Base-by-base conservation (phyloP, 2,797 vertebrate genomes). In the Periparus ater region DNA sequence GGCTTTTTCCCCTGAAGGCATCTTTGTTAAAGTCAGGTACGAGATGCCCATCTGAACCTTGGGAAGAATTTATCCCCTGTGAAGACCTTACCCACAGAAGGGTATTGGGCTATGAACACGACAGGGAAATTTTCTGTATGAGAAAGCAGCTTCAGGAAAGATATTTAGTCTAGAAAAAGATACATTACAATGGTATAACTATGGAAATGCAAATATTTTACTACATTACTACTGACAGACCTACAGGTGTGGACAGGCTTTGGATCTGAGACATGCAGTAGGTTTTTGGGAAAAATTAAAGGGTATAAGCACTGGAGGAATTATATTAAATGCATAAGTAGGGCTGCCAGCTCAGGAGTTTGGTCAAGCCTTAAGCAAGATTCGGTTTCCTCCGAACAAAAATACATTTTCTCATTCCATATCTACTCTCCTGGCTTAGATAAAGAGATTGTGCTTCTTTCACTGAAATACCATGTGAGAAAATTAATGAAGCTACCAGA, bases 401-500 rank as follows among this genome's bases (percentile, higher is more conserved):
- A 91, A 18, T 15, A 10, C 3, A 13, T 58, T 44, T 85, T 85
- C 62, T 75, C 42, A 40, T 22, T 77, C 45, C 3, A 1, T 51
- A 48, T 70, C 23, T 77, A 8, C 79, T 74, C 22, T 87, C 45
- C 38, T 22, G 20, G 25, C 75, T 84, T 62, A 90, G 88, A 67
- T 66, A 84, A 71, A 45, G 53, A 87, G 57, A 85, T 44, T 57
- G 61, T 50, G 47, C 30, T 92, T 54, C 74, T 88, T 89, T 82
- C 63, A 54, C 13, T 82, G 78, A 68, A 90, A 78, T 65, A 87
- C 23, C 27, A 12, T 25, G 47, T 51, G 5, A 75, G 44, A 19
- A 89, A 93, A 96, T 78, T 95, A 95, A 95, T 91, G 83, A 89
- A 92, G 91, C 88, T 77, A 93, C 76, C 47, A 74, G 88, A 89